These are phyloP conservation scores for Pyrrhia umbra DNA, from an alignment of 2,888 invertebrate genomes.

Conservation along the genomic window DNA sequence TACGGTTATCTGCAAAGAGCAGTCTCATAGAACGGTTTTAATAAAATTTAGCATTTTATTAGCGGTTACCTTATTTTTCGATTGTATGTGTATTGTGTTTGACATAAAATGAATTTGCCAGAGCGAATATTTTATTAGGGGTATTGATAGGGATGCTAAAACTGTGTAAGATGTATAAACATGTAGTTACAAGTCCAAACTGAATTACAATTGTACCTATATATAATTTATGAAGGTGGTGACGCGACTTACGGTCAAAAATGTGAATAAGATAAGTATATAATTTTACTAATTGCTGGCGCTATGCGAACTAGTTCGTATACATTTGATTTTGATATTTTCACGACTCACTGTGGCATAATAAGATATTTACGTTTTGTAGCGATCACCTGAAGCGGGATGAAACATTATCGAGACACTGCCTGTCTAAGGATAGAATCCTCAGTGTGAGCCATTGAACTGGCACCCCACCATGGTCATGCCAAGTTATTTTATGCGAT, in stretches of 20 bases:
- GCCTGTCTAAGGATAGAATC: constrained; percentile 68
- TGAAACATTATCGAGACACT: constrained; percentile 72
- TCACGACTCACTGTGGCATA: constrained; percentile 79
- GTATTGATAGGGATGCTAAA: constrained; percentile 32
- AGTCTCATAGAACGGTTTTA: too few species aligned
- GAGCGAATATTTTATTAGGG: constrained; percentile 41
- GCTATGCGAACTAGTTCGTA: constrained; percentile 75
- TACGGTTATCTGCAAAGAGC: too few species aligned
- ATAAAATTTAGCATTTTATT: too few species aligned
- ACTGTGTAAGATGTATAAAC: constrained; percentile 61
- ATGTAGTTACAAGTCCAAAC: constrained; percentile 84
- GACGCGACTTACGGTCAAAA: constrained; percentile 52
- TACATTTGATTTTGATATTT: constrained; percentile 37
- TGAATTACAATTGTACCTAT: constrained; percentile 16
- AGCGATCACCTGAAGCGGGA: constrained; percentile 84
- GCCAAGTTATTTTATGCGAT: constrained; percentile 68
- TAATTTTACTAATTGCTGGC: constrained; percentile 65
- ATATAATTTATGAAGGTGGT: constrained; percentile 38
- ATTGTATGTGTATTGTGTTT: neutral
- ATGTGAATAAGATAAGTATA: constrained; percentile 79
- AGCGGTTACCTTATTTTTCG: too few species aligned
- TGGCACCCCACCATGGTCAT: constrained; percentile 68
- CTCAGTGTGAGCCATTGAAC: constrained; percentile 69
- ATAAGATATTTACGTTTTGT: constrained; percentile 86
- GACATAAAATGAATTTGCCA: constrained; percentile 29